Conservation (phyloP, 1,140 invertebrate species). For the Megathymus violae region DNA sequence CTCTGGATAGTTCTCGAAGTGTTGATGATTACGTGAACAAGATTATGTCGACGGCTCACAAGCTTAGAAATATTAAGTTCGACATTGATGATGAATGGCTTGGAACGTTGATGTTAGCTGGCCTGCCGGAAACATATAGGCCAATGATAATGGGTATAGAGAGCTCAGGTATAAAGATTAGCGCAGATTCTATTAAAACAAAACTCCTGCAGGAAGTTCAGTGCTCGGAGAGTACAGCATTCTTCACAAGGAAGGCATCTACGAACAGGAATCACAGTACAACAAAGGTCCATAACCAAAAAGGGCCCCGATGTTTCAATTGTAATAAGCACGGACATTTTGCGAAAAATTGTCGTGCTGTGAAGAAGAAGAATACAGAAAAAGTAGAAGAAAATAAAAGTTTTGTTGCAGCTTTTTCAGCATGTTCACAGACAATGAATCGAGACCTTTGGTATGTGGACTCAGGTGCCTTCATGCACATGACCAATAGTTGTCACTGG, state of each 20-base stretch:
- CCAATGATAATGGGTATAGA: conserved; percentile 76
- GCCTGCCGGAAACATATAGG: conserved; percentile 61
- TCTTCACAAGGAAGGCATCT: conserved; percentile 31
- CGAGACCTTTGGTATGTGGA: conserved; percentile 52
- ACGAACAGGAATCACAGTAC: conserved; percentile 7
- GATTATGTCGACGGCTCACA: conserved; percentile 44
- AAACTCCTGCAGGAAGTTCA: conserved; percentile 65
- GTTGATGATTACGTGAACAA: conserved; percentile 46
- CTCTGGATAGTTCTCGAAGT: conserved; percentile 36
- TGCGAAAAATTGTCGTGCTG: conserved; percentile 38
- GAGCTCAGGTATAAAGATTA: conserved; percentile 50
- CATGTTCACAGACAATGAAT: conserved; percentile 35
- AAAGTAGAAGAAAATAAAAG: conserved; percentile 29
- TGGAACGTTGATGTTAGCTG: conserved; percentile 62
- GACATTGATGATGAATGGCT: conserved; percentile 64
- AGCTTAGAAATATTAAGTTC: conserved; percentile 59
- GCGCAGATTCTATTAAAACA: conserved; percentile 62
- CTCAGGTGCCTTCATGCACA: conserved; percentile 50
- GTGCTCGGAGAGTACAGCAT: conserved; percentile 37
- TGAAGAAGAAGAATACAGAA: conserved; percentile 35
- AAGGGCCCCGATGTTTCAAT: conserved; percentile 40
- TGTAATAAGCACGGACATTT: conserved; percentile 42
- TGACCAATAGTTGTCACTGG: conserved; percentile 42
- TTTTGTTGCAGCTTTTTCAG: conserved; percentile 51
- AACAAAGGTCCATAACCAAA: too few relatives aligned